These are phyloP conservation scores for Numida meleagris DNA, from an alignment of 2,113 vertebrate species.

Conservation along the genomic window DNA sequence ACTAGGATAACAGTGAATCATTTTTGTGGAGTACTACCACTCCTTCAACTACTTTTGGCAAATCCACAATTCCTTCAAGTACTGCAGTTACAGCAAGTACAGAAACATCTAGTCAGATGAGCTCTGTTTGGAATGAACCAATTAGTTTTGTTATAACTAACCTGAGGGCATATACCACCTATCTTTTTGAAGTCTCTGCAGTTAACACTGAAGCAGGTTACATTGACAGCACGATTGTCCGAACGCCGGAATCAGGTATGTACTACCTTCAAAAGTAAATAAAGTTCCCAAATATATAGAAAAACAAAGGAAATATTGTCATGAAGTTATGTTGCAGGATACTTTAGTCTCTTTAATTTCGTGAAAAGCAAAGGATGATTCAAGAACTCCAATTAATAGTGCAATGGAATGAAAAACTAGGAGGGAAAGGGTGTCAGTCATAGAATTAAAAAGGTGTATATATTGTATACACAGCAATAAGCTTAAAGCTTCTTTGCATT, in stretches of 20 bases:
- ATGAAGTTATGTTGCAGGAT: background rate
- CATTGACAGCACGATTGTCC: slow-evolving; percentile 91
- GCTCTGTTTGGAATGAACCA: slow-evolving; percentile 88
- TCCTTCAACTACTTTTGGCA: slow-evolving; percentile 77
- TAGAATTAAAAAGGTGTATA: background rate
- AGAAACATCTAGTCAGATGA: slow-evolving; percentile 75
- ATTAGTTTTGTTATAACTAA: slow-evolving; percentile 89
- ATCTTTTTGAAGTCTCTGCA: slow-evolving; percentile 97
- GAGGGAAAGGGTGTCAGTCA: background rate
- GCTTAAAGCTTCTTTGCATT: background rate
- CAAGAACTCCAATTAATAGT: background rate
- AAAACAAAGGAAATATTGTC: background rate
- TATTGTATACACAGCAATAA: background rate
- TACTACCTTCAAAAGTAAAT: background rate
- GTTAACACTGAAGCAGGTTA: slow-evolving; percentile 94
- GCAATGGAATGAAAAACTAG: background rate
- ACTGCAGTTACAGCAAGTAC: slow-evolving; percentile 68
- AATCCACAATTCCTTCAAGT: slow-evolving; percentile 73
- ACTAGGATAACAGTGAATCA: slow-evolving; percentile 91
- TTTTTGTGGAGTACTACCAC: slow-evolving; percentile 91
- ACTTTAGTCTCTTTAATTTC: background rate
- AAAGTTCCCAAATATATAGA: background rate
- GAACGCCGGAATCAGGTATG: slow-evolving; percentile 93
- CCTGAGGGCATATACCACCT: slow-evolving; percentile 91
- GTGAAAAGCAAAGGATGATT: background rate